Conservation (phyloP, 2,797 vertebrate genomes). For the Peromyscus attwateri region DNA sequence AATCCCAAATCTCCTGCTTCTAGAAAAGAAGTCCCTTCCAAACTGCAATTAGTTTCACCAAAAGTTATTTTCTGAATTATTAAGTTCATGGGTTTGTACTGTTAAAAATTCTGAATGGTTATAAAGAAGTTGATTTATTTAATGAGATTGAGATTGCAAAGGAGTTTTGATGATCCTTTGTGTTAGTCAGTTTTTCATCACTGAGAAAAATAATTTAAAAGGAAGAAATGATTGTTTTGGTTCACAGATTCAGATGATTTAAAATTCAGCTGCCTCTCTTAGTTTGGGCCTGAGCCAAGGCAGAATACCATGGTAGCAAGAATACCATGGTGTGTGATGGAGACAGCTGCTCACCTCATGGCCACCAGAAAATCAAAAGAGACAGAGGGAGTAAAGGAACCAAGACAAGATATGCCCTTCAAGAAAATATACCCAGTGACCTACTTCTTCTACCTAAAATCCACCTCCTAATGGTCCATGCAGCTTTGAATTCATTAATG, state of each 20-base stretch:
- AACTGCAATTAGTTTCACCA: not conserved
- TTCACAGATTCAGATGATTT: not conserved
- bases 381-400: not conserved
- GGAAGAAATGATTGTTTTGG: not conserved
- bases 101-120: slow-evolving; percentile 40
- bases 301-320: not conserved
- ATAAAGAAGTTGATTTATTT: slow-evolving; percentile 12
- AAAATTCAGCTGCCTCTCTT: not conserved
- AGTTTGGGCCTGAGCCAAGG: not conserved
- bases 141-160: not conserved
- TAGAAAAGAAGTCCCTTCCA: not conserved
- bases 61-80: slow-evolving; percentile 13
- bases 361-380: not conserved
- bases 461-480: not conserved
- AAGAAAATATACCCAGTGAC: not conserved
- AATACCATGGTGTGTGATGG: not conserved
- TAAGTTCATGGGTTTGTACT: slow-evolving; percentile 15
- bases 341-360: not conserved
- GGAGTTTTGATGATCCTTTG: not conserved
- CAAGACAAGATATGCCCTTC: not conserved
- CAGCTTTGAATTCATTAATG: not conserved
- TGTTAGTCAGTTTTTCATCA: not conserved
- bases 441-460: not conserved
- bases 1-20: not conserved
- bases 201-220: not conserved